Evolutionary conservation across 2,797 vertebrate genomes (phyloP).

Genomic region (Diglossa cyanea): DNA sequence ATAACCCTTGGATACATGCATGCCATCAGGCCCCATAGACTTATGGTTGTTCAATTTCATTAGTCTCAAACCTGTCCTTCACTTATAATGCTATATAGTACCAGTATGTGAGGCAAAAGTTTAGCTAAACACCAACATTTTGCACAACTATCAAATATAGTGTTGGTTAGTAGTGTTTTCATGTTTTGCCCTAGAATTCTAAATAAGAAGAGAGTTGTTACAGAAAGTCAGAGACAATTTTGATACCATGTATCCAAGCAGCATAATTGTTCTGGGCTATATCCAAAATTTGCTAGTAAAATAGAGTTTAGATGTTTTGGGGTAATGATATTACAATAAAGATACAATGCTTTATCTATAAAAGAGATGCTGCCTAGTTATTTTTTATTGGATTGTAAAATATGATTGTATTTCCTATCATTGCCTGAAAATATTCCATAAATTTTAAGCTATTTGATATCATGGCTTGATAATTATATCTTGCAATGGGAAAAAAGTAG

Average conservation of each 20-base stretch:
- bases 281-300: slow-evolving; percentile 18
- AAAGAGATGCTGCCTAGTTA: slow-evolving; percentile 16
- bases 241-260: background rate
- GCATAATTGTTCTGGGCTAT: background rate
- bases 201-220: background rate
- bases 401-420: slow-evolving; percentile 7
- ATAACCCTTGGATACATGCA: background rate
- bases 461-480: background rate
- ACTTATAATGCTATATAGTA: background rate
- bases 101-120: background rate
- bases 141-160: background rate
- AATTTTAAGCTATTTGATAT: slow-evolving; percentile 1
- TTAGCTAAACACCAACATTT: background rate
- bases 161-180: background rate
- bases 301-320: background rate
- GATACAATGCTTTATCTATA: background rate
- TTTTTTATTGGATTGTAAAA: slow-evolving; percentile 50
- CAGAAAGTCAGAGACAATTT: background rate
- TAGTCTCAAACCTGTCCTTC: background rate
- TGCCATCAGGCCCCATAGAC: background rate
- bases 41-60: background rate
- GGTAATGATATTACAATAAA: slow-evolving; percentile 35
- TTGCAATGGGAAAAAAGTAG: background rate
- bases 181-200: background rate
- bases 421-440: background rate